Conservation (phyloP, 2,797 vertebrate genomes). For the Ctenopoma kingsleyae region DNA sequence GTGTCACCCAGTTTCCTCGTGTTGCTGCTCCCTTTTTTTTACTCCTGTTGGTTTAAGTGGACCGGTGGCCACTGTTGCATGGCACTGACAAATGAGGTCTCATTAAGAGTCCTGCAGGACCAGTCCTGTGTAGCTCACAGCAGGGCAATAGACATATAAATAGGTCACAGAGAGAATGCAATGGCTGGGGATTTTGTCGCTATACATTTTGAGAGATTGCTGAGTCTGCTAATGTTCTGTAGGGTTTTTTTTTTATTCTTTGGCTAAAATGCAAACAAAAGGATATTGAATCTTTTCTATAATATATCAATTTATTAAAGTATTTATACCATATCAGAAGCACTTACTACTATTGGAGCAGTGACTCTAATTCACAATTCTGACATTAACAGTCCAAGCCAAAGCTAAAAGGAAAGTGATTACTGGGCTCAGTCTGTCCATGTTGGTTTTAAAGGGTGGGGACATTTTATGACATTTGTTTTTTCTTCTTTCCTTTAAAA, state of each 20-base stretch:
- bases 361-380: too few relatives aligned
- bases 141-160: constrained; percentile 62
- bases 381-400: too few relatives aligned
- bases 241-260: neutral
- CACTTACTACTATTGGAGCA: too few relatives aligned
- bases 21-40: constrained; percentile 18
- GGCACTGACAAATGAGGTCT: constrained; percentile 73
- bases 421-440: too few relatives aligned
- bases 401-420: too few relatives aligned
- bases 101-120: constrained; percentile 67
- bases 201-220: constrained; percentile 15
- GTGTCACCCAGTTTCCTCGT: constrained; percentile 64
- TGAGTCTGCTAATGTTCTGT: constrained; percentile 7
- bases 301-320: too few relatives aligned
- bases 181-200: constrained; percentile 22
- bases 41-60: constrained; percentile 64
- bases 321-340: too few relatives aligned
- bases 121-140: constrained; percentile 42
- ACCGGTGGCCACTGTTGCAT: constrained; percentile 57
- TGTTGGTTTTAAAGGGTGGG: too few relatives aligned
- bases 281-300: too few relatives aligned
- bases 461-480: too few relatives aligned
- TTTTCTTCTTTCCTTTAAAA: too few relatives aligned
- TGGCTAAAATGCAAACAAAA: neutral
- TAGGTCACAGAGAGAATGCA: constrained; percentile 53